Base-by-base conservation (phyloP, 1,140 invertebrate species). In the Heliconius himera region DNA sequence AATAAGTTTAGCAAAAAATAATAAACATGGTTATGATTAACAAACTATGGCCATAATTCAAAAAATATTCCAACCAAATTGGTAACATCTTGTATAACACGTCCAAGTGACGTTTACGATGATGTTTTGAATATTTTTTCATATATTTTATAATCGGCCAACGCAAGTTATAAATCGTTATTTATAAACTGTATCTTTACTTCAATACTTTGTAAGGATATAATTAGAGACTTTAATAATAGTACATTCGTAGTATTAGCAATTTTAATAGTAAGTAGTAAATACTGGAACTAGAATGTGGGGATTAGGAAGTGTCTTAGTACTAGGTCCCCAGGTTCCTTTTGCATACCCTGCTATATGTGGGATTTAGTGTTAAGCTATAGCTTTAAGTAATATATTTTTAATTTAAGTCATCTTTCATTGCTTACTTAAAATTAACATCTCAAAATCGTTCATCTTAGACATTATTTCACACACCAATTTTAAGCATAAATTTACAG, bases 121-220 rank as follows among this genome's bases (percentile, higher is more conserved):
- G 60, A 66, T 26, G 60, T 66, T 66, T 66, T 66, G n/a, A 66
- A 66, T 13, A 66, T 66, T 66, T 66, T 66, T 66, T 66, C 60
- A 66, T 66, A 66, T 29, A 66, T 66, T 26, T 66, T 66, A 29
- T 66, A 66, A 66, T 66, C 60, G 22, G 60, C 60, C 60, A 66
- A 66, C 60, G 60, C 60, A 66, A 29, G 60, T 29, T 66, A 29
- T 66, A 66, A 66, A 66, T 66, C 60, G 26, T 66, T 66, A 26
- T 66, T 66, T 13, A 66, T 66, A 66, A 26, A 66, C n/a, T 26
- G 60, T 66, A 66, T 66, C n/a, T 66, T 66, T 66, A 5, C 60
- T 29, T 29, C n/a, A 5, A 66, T 66, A 66, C 60, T 66, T 26
- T 66, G 60, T 66, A 66, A 66, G 60, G 60, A 66, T 66, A 29